Percentiles rank a stretch among this genome's conserved stretches.
These are phyloP conservation scores for Cavia porcellus DNA, from an alignment of 2,113 vertebrate species.

Conservation along the genomic window DNA sequence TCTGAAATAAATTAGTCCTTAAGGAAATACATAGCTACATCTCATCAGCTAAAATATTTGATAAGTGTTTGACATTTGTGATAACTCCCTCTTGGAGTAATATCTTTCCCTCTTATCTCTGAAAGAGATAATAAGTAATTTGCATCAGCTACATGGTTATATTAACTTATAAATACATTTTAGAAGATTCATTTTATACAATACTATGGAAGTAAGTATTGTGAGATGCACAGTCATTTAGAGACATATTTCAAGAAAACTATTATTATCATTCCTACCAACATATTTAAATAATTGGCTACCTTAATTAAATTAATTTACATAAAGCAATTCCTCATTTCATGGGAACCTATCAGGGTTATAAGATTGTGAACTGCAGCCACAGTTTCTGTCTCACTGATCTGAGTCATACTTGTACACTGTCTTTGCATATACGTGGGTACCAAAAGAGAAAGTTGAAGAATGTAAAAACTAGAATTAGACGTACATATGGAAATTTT, in stretches of 20 bases:
- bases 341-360: neutral
- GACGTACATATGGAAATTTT: neutral
- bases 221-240: neutral
- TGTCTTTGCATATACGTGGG: neutral
- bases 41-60: neutral
- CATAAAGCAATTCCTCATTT: neutral
- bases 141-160: neutral
- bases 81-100: neutral
- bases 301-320: neutral
- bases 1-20: conserved; percentile 6
- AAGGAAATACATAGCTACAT: neutral
- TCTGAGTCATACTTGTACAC: neutral
- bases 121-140: neutral
- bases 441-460: neutral
- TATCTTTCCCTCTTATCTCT: neutral
- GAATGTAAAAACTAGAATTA: conserved; percentile 17
- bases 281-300: neutral
- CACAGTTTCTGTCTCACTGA: neutral
- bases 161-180: neutral
- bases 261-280: neutral
- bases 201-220: neutral
- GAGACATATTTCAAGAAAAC: neutral
- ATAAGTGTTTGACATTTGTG: neutral
- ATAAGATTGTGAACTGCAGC: neutral
- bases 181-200: neutral